phyloP scores from a whole-genome alignment of 2,797 vertebrate genomes.

The Calcarius lapponicus region DNA sequence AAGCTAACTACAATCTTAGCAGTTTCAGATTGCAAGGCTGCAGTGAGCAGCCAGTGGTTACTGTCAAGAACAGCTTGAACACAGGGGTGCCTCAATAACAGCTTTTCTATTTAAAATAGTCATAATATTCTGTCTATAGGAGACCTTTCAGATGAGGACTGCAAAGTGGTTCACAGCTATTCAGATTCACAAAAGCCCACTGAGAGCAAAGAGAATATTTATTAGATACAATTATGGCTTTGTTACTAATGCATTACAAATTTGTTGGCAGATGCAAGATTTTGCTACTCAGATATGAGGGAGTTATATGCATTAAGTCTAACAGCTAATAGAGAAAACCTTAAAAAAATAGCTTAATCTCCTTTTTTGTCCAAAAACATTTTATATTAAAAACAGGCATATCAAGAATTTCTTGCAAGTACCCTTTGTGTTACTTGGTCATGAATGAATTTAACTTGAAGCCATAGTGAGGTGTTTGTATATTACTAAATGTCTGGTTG shows the following conservation, averaged over 20 bases:
- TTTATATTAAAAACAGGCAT: background rate
- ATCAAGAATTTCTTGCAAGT: background rate
- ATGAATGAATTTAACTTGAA: background rate
- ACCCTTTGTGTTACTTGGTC: background rate
- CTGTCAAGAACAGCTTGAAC: constrained; percentile 36
- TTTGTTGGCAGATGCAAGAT: background rate
- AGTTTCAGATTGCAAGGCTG: constrained; percentile 15
- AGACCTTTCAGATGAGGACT: constrained; percentile 28
- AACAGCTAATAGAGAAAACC: background rate
- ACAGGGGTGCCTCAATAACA: background rate
- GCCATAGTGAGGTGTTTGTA: background rate
- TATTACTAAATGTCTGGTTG: background rate
- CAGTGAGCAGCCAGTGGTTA: constrained; percentile 2
- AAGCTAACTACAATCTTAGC: constrained; percentile 3
- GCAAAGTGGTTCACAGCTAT: constrained; percentile 19
- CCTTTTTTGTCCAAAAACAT: background rate
- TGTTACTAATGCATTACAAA: constrained; percentile 8
- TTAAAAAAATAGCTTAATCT: background rate
- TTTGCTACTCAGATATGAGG: background rate
- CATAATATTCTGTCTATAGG: constrained; percentile 23
- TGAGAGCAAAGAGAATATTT: background rate
- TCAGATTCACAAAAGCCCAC: constrained; percentile 36
- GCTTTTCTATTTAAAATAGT: constrained; percentile 32
- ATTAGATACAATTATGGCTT: constrained; percentile 14
- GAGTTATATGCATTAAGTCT: background rate